These are phyloP conservation scores for Aleiodes sp. DNA, from an alignment of 1,140 invertebrate species.

Conservation along the genomic window DNA sequence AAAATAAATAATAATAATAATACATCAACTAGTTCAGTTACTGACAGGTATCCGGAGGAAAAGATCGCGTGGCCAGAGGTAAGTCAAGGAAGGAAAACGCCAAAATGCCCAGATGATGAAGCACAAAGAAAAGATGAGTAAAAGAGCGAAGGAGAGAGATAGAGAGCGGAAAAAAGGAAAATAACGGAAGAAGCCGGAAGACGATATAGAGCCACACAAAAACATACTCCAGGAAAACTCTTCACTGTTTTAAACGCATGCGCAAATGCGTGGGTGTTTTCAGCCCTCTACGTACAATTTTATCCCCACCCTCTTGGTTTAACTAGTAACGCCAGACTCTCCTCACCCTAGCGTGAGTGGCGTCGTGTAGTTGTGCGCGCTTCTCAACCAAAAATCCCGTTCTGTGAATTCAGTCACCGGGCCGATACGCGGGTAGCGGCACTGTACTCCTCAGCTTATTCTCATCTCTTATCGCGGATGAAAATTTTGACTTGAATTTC, in stretches of 20 bases:
- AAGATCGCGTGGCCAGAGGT: background rate
- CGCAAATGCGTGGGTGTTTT: constrained; percentile 58
- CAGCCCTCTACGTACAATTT: constrained; percentile 28
- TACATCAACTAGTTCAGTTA: constrained; percentile 37
- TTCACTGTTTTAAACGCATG: constrained; percentile 42
- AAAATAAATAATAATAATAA: constrained; percentile 9
- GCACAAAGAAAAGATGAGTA: constrained; percentile 11
- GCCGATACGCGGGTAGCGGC: constrained; percentile 58
- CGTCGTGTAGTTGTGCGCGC: constrained; percentile 40
- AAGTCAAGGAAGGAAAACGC: background rate
- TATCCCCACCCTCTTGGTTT: constrained; percentile 37
- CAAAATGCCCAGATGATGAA: constrained; percentile 8
- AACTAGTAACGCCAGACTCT: constrained; percentile 39
- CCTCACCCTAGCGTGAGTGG: constrained; percentile 28
- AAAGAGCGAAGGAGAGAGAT: background rate
- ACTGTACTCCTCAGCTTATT: constrained; percentile 52
- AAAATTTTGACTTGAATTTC: background rate
- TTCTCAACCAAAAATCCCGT: constrained; percentile 45
- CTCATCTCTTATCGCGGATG: constrained; percentile 43
- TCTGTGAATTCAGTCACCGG: constrained; percentile 59
- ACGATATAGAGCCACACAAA: background rate
- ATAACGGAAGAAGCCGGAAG: constrained; percentile 12
- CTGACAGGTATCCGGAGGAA: constrained; percentile 26
- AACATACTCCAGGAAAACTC: constrained; percentile 9
- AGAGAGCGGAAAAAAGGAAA: constrained; percentile 22